These are phyloP conservation scores for Cynoglossus semilaevis DNA, from an alignment of 2,113 vertebrate species.

Conservation along the genomic window DNA sequence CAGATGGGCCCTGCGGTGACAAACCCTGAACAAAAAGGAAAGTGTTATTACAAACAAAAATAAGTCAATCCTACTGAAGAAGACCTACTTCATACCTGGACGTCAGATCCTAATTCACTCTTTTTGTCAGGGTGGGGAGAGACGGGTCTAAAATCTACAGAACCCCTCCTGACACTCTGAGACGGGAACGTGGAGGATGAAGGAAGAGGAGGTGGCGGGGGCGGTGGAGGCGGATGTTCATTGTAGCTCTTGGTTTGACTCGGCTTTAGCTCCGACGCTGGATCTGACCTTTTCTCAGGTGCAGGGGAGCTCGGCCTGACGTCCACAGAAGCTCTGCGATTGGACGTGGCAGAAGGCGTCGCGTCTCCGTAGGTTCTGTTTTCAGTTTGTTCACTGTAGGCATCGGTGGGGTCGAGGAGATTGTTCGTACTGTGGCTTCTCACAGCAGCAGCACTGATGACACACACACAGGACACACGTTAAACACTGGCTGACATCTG, in stretches of 20 bases:
- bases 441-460: slow-evolving; percentile 74
- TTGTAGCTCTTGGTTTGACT: slow-evolving; percentile 51
- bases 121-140: slow-evolving; percentile 64
- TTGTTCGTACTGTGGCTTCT: slow-evolving; percentile 85
- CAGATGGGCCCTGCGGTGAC: slow-evolving; percentile 54
- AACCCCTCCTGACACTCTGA: slow-evolving; percentile 45
- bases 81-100: slow-evolving; percentile 47
- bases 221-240: slow-evolving; percentile 59
- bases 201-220: slow-evolving; percentile 24
- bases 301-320: slow-evolving; percentile 53
- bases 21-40: slow-evolving; percentile 45
- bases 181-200: neutral
- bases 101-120: slow-evolving; percentile 50
- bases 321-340: slow-evolving; percentile 65
- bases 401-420: slow-evolving; percentile 76
- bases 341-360: slow-evolving; percentile 61
- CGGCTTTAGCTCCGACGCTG: slow-evolving; percentile 29
- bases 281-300: slow-evolving; percentile 66
- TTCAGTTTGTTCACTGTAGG: slow-evolving; percentile 58
- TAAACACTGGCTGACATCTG: neutral
- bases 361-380: slow-evolving; percentile 55
- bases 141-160: slow-evolving; percentile 53
- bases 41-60: slow-evolving; percentile 1
- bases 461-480: neutral
- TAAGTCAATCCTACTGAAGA: no score